Conservation (phyloP, 2,888 invertebrate genomes). For the Steinernema carpocapsae region DNA sequence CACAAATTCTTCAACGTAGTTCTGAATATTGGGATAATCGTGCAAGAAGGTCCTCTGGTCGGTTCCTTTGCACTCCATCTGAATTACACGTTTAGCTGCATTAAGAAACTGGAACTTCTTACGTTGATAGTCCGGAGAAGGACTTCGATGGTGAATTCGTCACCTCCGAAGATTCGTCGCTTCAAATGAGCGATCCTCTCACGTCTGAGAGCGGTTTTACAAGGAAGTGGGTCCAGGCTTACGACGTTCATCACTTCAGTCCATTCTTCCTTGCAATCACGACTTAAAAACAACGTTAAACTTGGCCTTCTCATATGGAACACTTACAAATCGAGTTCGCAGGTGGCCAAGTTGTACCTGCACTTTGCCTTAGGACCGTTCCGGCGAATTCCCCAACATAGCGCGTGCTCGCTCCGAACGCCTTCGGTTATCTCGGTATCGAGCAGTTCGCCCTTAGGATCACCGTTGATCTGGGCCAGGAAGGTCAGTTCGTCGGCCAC, state of each 20-base stretch:
- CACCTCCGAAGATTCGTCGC: slow-evolving; percentile 2
- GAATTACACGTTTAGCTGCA: not conserved
- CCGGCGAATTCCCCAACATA: not conserved
- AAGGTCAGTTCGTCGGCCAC: not conserved
- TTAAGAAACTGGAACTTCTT: not conserved
- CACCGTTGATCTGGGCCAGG: not conserved
- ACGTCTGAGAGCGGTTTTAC: not conserved
- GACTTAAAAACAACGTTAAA: not conserved
- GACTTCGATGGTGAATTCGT: slow-evolving; percentile 3
- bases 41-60: not conserved
- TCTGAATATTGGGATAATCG: not conserved
- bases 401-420: not conserved
- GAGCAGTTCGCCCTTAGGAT: not conserved
- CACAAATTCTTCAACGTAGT: not conserved
- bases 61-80: not conserved
- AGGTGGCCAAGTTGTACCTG: not conserved
- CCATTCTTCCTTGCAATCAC: not conserved
- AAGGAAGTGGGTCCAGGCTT: not conserved
- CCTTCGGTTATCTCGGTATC: not conserved
- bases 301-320: not conserved
- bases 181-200: not conserved
- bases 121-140: slow-evolving; percentile 3
- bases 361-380: not conserved
- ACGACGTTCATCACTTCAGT: not conserved
- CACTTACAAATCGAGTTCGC: not conserved